A percentile compares a stretch with the other conserved stretches of the same genome.
Conservation (phyloP, 1,140 invertebrate species). For the Zaprionus ghesquierei region DNA sequence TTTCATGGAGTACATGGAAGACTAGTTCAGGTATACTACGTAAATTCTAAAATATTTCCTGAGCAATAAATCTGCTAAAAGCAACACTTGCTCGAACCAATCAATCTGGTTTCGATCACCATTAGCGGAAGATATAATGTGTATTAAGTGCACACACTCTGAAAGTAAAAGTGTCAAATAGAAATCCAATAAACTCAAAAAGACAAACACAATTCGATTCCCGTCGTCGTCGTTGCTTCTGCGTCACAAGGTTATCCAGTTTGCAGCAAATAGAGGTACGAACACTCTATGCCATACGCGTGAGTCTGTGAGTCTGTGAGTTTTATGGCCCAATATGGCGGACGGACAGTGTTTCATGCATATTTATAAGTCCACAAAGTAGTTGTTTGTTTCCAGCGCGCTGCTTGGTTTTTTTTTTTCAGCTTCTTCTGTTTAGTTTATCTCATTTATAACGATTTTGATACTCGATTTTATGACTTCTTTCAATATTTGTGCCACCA, state of each 20-base stretch:
- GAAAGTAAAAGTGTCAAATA: conserved; percentile 42
- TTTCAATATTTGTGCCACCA: conserved; percentile 45
- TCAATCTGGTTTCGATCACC: conserved; percentile 15
- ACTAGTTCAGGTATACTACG: not conserved
- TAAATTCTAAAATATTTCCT: not conserved
- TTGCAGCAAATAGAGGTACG: conserved; percentile 1
- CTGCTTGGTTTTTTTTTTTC: conserved; percentile 25
- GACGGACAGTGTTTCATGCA: conserved; percentile 45
- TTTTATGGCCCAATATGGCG: conserved; percentile 69
- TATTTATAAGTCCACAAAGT: conserved; percentile 60
- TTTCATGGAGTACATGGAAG: not conserved
- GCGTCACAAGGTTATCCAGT: conserved; percentile 67
- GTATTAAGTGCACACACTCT: conserved; percentile 2
- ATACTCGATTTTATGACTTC: conserved; percentile 52
- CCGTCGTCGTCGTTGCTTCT: not conserved
- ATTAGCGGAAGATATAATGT: not conserved
- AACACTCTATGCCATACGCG: too few relatives aligned
- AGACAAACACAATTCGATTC: conserved; percentile 13
- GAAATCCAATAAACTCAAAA: conserved; percentile 23
- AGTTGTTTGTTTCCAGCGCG: conserved; percentile 14
- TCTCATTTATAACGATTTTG: conserved; percentile 51
- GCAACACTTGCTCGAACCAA: not conserved
- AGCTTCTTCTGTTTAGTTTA: conserved; percentile 27
- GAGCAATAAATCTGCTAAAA: not conserved
- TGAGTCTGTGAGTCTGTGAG: conserved; percentile 46